Percentiles rank a stretch among this genome's conserved stretches.
Evolutionary conservation across 1,140 invertebrate genomes (phyloP).

Genomic region (Drosophila simulans): DNA sequence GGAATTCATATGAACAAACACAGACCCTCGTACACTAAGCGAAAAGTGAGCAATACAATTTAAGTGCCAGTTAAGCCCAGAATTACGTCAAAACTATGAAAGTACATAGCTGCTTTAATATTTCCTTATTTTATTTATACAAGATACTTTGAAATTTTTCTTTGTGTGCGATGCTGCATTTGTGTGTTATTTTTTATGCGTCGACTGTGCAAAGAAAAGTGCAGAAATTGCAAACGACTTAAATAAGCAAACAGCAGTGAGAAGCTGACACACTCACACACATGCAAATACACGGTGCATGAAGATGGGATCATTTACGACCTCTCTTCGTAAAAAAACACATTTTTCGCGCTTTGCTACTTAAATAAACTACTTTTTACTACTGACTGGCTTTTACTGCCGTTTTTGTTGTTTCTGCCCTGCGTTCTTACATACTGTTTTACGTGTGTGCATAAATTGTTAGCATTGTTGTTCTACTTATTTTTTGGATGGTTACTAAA

Average conservation of each 20-base stretch:
- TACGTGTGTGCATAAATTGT: conserved; percentile 67
- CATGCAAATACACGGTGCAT: conserved; percentile 30
- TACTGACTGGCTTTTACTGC: conserved; percentile 41
- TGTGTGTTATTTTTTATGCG: conserved; percentile 77
- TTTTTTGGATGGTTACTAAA: conserved; percentile 13
- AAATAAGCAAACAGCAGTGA: conserved; percentile 73
- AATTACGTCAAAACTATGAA: too few species aligned
- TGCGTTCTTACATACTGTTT: conserved; percentile 49
- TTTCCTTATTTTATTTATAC: neutral
- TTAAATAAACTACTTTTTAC: conserved; percentile 81
- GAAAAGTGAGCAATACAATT: conserved; percentile 16
- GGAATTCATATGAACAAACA: conserved; percentile 41
- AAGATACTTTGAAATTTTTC: neutral
- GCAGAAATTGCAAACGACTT: conserved; percentile 80
- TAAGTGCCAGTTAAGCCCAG: too few species aligned
- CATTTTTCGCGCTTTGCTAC: conserved; percentile 64
- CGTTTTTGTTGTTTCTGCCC: conserved; percentile 28
- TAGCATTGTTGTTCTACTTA: conserved; percentile 8
- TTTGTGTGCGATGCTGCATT: conserved; percentile 38
- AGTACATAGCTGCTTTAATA: too few species aligned
- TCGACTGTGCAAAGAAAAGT: conserved; percentile 74
- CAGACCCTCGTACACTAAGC: conserved; percentile 4
- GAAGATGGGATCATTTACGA: conserved; percentile 51
- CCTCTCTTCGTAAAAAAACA: conserved; percentile 38
- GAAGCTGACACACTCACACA: conserved; percentile 23